Base-by-base conservation (phyloP, 1,140 invertebrate genomes). In the Melanaphis sacchari region DNA sequence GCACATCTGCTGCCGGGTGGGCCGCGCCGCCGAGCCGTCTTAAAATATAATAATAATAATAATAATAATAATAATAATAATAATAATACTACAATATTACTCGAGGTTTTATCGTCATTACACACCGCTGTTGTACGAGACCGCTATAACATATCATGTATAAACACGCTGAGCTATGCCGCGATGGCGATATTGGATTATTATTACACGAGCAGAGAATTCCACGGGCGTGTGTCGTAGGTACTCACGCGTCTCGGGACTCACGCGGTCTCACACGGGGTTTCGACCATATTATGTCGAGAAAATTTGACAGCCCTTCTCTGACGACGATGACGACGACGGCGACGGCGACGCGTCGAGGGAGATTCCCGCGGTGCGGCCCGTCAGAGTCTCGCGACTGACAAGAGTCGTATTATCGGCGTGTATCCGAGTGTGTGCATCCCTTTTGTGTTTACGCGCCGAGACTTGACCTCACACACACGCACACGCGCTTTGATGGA, bases 1-100 rank as follows among this genome's bases (percentile, higher is more conserved):
- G 52, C 6, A 8, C 90, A 91, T 21, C 91, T 82, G 91, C 91
- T 49, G 91, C 91, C 91, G 91, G 91, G 91, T 92, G 91, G 91
- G 66, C 91, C 88, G n/a, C 43, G 7, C 24, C 1, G 9, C 24
- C 84, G 41, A 0, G 9, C 24, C 84, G 41, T 81, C 76, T 38
- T 38, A n/a, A 38, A 36, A n/a, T n/a, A 66, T 31, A 31, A 59
- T 11, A 59, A 52, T 52, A 52, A 15, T 66, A 66, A 52, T 24
- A 52, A 52, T 76, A n/a, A 24, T 54, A 54, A 54, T 24, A 24
- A 52, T 6, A 52, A 46, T 46, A 46, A 52, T 52, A 52, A 52
- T 24, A 52, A 52, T 54, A 24, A 82, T 24, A 38, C 18, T 43
- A 46, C 18, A 46, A 18, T 2, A 21, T 21, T 6, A 18, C 36